Percentiles rank a stretch among this genome's conserved stretches.
Evolutionary conservation across 2,113 vertebrate genomes (phyloP).

Genomic region (Chloroceryle aenea): DNA sequence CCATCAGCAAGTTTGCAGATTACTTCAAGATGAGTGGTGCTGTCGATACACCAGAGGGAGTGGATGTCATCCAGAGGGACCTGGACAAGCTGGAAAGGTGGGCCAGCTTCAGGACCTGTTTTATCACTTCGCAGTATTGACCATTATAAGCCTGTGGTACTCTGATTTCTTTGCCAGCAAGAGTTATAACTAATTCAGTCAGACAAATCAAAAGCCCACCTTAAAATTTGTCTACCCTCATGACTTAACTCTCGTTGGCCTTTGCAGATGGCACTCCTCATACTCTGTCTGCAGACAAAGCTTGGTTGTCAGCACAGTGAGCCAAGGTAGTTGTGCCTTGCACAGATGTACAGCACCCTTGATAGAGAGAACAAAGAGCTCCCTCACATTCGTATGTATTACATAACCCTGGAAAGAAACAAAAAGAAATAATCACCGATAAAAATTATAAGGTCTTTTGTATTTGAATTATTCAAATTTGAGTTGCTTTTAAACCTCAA

Average conservation of each 20-base stretch:
- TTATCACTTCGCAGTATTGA: neutral
- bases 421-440: neutral
- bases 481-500: neutral
- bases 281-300: neutral
- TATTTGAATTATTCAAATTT: conserved; percentile 11
- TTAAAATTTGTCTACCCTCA: neutral
- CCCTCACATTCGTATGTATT: neutral
- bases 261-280: neutral
- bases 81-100: too few relatives aligned
- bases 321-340: conserved; percentile 5
- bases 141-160: neutral
- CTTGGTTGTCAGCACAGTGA: neutral
- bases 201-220: neutral
- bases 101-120: neutral
- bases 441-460: conserved; percentile 19
- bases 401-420: neutral
- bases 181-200: neutral
- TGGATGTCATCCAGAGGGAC: too few relatives aligned
- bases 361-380: neutral
- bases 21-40: too few relatives aligned
- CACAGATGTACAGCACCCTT: neutral
- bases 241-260: neutral
- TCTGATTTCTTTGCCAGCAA: neutral
- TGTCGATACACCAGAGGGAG: too few relatives aligned
- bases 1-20: too few relatives aligned